Percentiles rank a stretch among this genome's conserved stretches.
These are phyloP conservation scores for Sander vitreus DNA, from an alignment of 2,113 vertebrate genomes.

Conservation along the genomic window DNA sequence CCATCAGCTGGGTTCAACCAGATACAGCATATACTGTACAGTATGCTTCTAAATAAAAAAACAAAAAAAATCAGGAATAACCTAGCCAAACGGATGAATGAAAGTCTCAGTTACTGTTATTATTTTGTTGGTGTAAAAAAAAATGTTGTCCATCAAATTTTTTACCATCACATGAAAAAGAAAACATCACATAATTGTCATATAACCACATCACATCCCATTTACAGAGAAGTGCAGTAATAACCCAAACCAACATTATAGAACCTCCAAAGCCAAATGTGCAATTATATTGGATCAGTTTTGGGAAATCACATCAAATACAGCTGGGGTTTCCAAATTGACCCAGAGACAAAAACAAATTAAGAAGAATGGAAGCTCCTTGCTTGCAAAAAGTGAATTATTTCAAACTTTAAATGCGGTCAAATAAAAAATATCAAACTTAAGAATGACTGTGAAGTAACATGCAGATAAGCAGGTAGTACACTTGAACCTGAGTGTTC, in stretches of 20 bases:
- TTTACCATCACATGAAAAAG: neutral
- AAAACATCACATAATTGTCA: neutral
- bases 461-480: neutral
- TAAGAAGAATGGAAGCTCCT: neutral
- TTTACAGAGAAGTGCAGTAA: neutral
- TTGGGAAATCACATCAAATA: constrained; percentile 5
- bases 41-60: neutral
- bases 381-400: neutral
- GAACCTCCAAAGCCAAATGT: constrained; percentile 2
- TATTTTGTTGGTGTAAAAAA: neutral
- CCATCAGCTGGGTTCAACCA: neutral
- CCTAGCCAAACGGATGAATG: neutral
- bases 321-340: neutral
- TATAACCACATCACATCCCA: neutral
- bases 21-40: neutral
- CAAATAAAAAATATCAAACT: constrained; percentile 9
- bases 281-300: neutral
- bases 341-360: neutral
- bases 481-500: neutral
- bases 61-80: neutral
- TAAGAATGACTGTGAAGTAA: neutral
- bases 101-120: neutral
- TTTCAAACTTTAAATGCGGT: constrained; percentile 11
- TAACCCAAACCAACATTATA: constrained; percentile 14
- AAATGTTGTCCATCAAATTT: neutral